Evolutionary conservation across 2,797 vertebrate genomes (phyloP).

Genomic region (Peromyscus nudipes): DNA sequence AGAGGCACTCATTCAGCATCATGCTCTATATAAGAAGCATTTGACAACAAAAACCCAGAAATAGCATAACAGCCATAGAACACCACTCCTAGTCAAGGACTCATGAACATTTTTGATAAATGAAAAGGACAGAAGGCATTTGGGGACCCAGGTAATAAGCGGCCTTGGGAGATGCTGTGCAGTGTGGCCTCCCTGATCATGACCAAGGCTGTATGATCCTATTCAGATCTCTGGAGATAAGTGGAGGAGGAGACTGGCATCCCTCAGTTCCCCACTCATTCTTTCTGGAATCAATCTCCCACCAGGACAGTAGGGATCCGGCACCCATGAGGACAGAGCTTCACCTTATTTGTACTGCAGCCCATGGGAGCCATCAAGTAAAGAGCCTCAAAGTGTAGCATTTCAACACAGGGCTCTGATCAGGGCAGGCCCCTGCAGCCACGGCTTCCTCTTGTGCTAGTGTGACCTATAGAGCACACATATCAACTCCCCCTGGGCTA

Average conservation of each 20-base stretch:
- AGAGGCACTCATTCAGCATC: not conserved
- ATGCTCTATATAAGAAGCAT: not conserved
- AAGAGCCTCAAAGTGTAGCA: not conserved
- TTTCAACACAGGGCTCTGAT: not conserved
- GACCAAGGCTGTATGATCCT: not conserved
- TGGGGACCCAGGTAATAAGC: not conserved
- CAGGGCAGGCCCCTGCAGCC: not conserved
- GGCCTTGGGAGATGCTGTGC: not conserved
- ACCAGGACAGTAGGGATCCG: not conserved
- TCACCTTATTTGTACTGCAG: not conserved
- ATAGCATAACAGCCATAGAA: not conserved
- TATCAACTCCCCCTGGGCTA: not conserved
- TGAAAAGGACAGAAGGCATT: not conserved
- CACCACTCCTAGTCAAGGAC: slow-evolving; percentile 1
- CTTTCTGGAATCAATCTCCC: not conserved
- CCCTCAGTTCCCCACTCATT: not conserved
- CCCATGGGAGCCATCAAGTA: not conserved
- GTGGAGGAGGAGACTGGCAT: not conserved
- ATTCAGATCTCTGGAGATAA: not conserved
- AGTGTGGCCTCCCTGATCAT: rapidly evolving
- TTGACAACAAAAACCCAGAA: not conserved
- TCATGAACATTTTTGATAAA: not conserved
- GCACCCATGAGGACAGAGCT: not conserved
- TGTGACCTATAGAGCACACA: not conserved
- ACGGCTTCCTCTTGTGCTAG: not conserved